Base-by-base conservation (phyloP, 2,797 vertebrate species). In the Graptemys geographica region DNA sequence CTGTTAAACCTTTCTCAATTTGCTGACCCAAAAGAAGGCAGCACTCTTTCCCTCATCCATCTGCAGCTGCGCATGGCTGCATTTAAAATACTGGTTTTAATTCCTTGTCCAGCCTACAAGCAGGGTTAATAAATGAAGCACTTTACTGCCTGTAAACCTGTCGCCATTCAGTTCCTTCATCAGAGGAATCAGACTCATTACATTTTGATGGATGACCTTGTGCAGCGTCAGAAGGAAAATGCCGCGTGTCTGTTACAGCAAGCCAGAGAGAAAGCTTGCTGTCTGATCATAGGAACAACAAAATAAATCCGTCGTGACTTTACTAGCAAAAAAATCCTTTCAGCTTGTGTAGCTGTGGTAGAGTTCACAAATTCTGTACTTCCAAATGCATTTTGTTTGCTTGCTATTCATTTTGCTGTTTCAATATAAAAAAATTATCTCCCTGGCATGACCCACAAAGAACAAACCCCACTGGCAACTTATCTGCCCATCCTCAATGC, bases 141-240 rank as follows among this genome's bases (percentile, higher is more conserved):
- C 12, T 56, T 83, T 9, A 44, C 81, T 88, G 55, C 8, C 62
- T 84, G 83, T 81, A 86, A 55, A 62, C 69, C 33, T 93, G 94
- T 90, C 87, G 59, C 37, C 33, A 83, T 55, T 72, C 51, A 8
- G 53, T 33, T 90, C 53, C 41, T 44, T 55, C 86, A 78, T 86
- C 87, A 82, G 81, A 52, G 81, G 57, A 78, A 94, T 37, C 80
- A 51, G 87, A 81, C 47, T 81, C 44, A 55, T 95, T 87, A 94
- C 85, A 31, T 87, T 65, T 90, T 16, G 81, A 78, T 9, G 1
- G 89, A 74, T 93, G 95, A 96, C 96, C 94, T 97, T 95, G 95
- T 84, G 81, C 87, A 6, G 12, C 59, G 6, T 37, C 41, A 51
- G 53, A 44, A 47, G 79, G 87, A 81, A 89, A 85, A 78, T 6